Percentiles rank a stretch among this genome's conserved stretches.
Evolutionary conservation across 1,140 invertebrate species (phyloP).

Genomic region (Zaprionus ghesquierei): DNA sequence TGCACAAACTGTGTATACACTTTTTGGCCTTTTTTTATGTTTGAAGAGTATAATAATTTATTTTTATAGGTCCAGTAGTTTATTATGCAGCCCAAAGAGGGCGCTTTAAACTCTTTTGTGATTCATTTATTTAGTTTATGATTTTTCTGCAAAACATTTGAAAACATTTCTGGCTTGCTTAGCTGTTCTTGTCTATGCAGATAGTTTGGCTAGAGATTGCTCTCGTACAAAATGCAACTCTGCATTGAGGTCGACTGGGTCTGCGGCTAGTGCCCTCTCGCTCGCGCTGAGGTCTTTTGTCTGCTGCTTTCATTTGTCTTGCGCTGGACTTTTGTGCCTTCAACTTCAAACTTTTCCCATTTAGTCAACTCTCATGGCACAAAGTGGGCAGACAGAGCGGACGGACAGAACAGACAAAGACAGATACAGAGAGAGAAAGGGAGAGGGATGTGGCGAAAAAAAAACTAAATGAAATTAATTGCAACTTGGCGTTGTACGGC

Average conservation of each 20-base stretch:
- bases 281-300: conserved; percentile 22
- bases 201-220: not conserved
- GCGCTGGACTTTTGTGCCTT: conserved; percentile 69
- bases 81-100: not conserved
- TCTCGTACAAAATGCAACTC: conserved; percentile 12
- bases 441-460: conserved; percentile 63
- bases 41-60: too few relatives aligned
- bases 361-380: conserved; percentile 57
- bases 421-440: conserved; percentile 25
- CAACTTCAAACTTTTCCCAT: conserved; percentile 78
- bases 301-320: conserved; percentile 63
- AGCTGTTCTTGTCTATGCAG: not conserved
- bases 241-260: conserved; percentile 18
- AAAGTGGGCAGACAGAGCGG: not conserved
- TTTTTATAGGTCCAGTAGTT: not conserved
- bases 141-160: not conserved
- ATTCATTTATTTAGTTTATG: not conserved
- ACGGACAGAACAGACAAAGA: not conserved
- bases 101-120: not conserved
- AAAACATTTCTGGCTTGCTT: not conserved
- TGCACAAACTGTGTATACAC: too few relatives aligned
- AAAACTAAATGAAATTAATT: conserved; percentile 80
- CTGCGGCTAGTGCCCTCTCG: conserved; percentile 18
- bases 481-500: conserved; percentile 58
- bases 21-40: too few relatives aligned